These are phyloP conservation scores for Anoplius nigerrimus DNA, from an alignment of 2,888 invertebrate genomes.

Conservation along the genomic window DNA sequence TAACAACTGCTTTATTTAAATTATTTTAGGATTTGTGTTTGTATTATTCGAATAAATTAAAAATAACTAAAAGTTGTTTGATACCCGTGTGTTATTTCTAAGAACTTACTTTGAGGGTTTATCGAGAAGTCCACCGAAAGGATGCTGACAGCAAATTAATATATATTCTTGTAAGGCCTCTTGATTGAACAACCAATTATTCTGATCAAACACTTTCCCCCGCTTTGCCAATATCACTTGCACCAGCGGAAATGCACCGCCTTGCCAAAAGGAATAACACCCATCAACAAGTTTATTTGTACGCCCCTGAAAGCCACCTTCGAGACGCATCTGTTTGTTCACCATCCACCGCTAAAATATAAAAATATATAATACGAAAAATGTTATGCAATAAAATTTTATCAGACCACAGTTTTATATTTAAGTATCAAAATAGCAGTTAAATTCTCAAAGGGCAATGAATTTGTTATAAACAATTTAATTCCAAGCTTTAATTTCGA, in stretches of 20 bases:
- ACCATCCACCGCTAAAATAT: constrained; percentile 86
- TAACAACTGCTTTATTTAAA: too few relatives aligned
- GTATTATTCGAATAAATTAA: not conserved
- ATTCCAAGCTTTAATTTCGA: too few relatives aligned
- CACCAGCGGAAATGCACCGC: constrained; percentile 92
- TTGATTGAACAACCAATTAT: constrained; percentile 87
- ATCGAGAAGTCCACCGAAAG: constrained; percentile 93
- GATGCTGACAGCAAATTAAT: constrained; percentile 92
- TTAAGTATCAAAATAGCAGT: too few relatives aligned
- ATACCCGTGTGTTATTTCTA: too few relatives aligned
- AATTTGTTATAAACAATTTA: too few relatives aligned
- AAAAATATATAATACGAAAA: not conserved
- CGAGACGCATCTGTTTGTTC: constrained; percentile 93
- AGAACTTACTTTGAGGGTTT: constrained; percentile 93
- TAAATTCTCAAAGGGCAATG: too few relatives aligned
- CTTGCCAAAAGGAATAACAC: constrained; percentile 99
- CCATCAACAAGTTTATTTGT: constrained; percentile 99
- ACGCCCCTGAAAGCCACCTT: constrained; percentile 98
- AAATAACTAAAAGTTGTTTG: not conserved
- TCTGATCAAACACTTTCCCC: constrained; percentile 64
- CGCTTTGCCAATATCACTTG: constrained; percentile 82
- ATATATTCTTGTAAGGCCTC: constrained; percentile 96
- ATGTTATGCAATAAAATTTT: too few relatives aligned
- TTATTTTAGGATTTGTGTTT: not conserved
- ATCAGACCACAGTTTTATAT: too few relatives aligned